Percentiles rank a stretch among this genome's conserved stretches.
phyloP scores from a whole-genome alignment of 2,113 vertebrate genomes.

The Cinclus cinclus region DNA sequence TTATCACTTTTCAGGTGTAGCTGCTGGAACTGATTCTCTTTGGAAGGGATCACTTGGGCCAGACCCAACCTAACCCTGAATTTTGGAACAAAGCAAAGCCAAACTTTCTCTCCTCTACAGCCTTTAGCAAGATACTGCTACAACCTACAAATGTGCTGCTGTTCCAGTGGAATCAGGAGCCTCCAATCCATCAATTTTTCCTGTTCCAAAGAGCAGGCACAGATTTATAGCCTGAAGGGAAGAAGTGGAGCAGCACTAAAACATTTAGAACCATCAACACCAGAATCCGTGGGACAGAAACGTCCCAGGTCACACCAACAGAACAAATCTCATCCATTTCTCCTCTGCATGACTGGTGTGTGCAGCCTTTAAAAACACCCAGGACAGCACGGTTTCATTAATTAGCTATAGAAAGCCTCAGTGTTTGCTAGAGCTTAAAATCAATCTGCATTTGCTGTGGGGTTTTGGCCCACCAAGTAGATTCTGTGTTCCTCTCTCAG shows the following conservation, averaged over 20 bases:
- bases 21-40: not conserved
- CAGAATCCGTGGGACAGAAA: not conserved
- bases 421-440: not conserved
- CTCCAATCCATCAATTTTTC: not conserved
- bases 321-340: not conserved
- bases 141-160: not conserved
- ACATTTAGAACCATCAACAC: not conserved
- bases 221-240: constrained; percentile 11
- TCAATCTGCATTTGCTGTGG: not conserved
- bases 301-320: not conserved
- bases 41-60: not conserved
- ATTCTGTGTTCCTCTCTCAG: not conserved
- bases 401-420: not conserved
- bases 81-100: not conserved
- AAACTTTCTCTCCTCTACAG: not conserved
- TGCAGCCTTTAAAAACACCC: not conserved
- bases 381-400: not conserved
- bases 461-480: not conserved
- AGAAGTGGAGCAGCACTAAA: not conserved
- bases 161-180: not conserved
- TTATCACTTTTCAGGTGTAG: not conserved
- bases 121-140: not conserved
- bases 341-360: not conserved
- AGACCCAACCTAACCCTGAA: not conserved
- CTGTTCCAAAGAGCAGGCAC: not conserved